Base-by-base conservation (phyloP, 2,888 invertebrate species). In the Xestia c-nigrum region DNA sequence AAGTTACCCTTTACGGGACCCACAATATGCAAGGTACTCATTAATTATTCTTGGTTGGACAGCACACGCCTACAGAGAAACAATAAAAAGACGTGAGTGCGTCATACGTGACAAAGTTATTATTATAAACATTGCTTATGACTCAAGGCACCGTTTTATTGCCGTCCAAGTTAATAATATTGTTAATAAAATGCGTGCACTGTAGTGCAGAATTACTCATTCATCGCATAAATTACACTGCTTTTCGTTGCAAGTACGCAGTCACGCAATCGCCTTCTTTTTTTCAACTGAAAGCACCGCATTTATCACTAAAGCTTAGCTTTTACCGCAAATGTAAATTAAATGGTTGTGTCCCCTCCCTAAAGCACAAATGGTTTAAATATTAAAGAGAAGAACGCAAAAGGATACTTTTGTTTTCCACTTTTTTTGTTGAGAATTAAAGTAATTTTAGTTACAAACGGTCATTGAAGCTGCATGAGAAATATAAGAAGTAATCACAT, bases 311-410 rank as follows among this genome's bases (percentile, higher is more conserved):
- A 69, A 75, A 88, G 81, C 84, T 85, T 80, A 80, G 84, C 82
- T 84, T 85, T 86, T 76, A 76, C 86, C 85, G 78, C 87, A 86
- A 90, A 89, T 90, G 90, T 89, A 91, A 90, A 91, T 91, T 85
- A 88, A 89, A 91, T 80, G 86, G 86, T 66, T 69, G 69, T 63
- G 85, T 76, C 88, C 85, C 84, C 78, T 80, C 78, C 80, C 72
- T 78, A 77, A 85, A 74, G 72, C 80, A 79, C 85, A 88, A 88
- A 86, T 81, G 85, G 82, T 76, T 80, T 76, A 70, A 80, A 88
- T 88, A 86, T 87, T 82, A 76, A 83, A 79, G 72, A 71, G 77
- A 83, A 72, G 47, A 82, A 85, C 72, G 70, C 73, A 74, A 85
- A 61, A 78, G 78, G 47, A 80, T 46, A 77, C 68, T 87, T 80